These are phyloP conservation scores for Dendroctonus ponderosae DNA, from an alignment of 1,140 invertebrate genomes.

Conservation along the genomic window DNA sequence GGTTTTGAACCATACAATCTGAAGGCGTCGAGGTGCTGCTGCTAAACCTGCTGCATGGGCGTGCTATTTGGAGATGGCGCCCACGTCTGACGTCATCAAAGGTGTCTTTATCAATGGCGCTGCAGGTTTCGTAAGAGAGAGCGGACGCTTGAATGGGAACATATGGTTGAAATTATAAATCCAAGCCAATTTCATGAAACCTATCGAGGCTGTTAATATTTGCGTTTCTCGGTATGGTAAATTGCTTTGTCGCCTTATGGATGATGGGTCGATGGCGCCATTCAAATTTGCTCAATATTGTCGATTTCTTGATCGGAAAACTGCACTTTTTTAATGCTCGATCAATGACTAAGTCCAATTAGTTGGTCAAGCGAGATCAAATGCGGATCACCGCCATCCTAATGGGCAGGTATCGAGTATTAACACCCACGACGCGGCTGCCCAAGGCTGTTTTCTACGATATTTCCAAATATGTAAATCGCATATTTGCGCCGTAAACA, in stretches of 20 bases:
- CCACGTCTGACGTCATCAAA: conserved; percentile 25
- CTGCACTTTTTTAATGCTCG: not conserved
- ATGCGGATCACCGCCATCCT: conserved; percentile 4
- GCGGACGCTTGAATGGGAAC: conserved; percentile 18
- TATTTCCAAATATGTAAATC: conserved; percentile 20
- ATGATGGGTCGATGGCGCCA: too few species aligned
- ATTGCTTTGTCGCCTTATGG: too few species aligned
- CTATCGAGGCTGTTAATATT: conserved; percentile 4
- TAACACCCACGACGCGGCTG: conserved; percentile 7
- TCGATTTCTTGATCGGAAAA: too few species aligned
- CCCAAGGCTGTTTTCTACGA: conserved; percentile 15
- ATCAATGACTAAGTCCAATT: not conserved
- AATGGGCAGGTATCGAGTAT: conserved; percentile 14
- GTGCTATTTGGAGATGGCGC: conserved; percentile 24
- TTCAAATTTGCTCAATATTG: too few species aligned
- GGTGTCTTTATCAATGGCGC: conserved; percentile 25
- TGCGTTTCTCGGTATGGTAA: too few species aligned
- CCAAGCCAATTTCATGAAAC: conserved; percentile 6
- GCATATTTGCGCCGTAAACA: not conserved
- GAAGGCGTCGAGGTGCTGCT: conserved; percentile 24
- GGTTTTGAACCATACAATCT: conserved; percentile 9
- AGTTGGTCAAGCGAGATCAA: conserved; percentile 2
- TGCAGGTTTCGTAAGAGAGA: conserved; percentile 26
- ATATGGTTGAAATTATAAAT: conserved; percentile 13
- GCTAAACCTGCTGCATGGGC: conserved; percentile 20